Percentiles rank a stretch among this genome's conserved stretches.
Evolutionary conservation across 2,888 invertebrate species (phyloP).

Genomic region (Tenthredo distinguenda): DNA sequence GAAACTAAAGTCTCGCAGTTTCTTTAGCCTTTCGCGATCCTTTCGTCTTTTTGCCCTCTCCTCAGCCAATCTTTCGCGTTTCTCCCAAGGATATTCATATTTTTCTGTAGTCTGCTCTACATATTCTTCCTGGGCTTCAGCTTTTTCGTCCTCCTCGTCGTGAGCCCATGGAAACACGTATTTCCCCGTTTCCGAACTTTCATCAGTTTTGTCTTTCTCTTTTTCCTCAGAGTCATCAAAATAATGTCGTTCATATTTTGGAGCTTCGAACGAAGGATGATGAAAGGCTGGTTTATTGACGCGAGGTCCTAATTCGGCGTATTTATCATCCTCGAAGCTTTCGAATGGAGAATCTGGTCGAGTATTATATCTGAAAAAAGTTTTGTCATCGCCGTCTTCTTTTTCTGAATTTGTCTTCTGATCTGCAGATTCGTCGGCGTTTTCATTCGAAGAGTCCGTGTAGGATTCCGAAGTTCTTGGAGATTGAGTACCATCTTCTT

Average conservation of each 20-base stretch:
- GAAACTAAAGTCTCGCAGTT: slow-evolving; percentile 54
- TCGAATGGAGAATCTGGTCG: slow-evolving; percentile 72
- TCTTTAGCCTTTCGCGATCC: slow-evolving; percentile 54
- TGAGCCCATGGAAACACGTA: slow-evolving; percentile 72
- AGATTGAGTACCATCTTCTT: slow-evolving; percentile 13
- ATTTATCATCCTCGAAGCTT: slow-evolving; percentile 69
- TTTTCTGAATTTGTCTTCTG: slow-evolving; percentile 54
- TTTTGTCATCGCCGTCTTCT: slow-evolving; percentile 59
- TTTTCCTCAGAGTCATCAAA: slow-evolving; percentile 12
- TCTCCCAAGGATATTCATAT: slow-evolving; percentile 75
- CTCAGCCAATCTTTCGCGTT: slow-evolving; percentile 65
- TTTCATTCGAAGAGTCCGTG: slow-evolving; percentile 21
- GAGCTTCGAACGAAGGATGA: slow-evolving; percentile 68
- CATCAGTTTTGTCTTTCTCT: slow-evolving; percentile 19
- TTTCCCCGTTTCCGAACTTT: slow-evolving; percentile 58
- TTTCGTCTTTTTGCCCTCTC: slow-evolving; percentile 51
- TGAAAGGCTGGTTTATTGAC: slow-evolving; percentile 71
- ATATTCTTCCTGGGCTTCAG: slow-evolving; percentile 57
- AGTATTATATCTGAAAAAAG: slow-evolving; percentile 65
- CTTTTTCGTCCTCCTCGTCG: slow-evolving; percentile 56
- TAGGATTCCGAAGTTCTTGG: slow-evolving; percentile 6
- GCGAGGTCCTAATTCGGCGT: slow-evolving; percentile 69
- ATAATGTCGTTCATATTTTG: slow-evolving; percentile 31
- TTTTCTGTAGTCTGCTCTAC: slow-evolving; percentile 56
- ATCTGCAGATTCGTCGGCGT: slow-evolving; percentile 5